Evolutionary conservation across 2,797 vertebrate species (phyloP).

Genomic region (Phataginus tetradactyla): DNA sequence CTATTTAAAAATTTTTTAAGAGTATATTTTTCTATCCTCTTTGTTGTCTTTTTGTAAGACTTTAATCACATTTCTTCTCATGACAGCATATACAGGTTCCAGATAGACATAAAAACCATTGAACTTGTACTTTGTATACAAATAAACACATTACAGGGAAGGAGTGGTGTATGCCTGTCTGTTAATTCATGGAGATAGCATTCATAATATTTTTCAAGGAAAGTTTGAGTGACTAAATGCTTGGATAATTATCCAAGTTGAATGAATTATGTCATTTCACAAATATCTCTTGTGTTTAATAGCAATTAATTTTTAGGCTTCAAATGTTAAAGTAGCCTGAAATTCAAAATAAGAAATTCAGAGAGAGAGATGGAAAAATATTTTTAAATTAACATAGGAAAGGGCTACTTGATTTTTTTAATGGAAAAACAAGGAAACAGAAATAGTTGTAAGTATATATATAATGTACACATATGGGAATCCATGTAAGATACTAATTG

Average conservation of each 20-base stretch:
- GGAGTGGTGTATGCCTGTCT: background rate
- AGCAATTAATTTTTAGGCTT: slow-evolving; percentile 4
- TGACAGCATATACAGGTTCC: background rate
- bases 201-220: background rate
- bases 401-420: background rate
- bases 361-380: background rate
- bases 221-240: background rate
- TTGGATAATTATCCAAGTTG: background rate
- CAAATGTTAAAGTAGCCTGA: background rate
- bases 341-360: background rate
- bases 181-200: background rate
- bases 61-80: background rate
- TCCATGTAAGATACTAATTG: background rate
- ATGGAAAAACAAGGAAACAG: background rate
- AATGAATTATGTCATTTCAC: background rate
- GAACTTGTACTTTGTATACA: background rate
- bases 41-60: background rate
- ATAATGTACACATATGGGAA: background rate
- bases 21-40: background rate
- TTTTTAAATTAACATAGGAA: background rate
- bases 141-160: background rate
- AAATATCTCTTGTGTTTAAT: background rate
- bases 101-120: background rate
- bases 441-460: slow-evolving; percentile 22
- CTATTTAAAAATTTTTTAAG: background rate